Conservation (phyloP, 64 coral and sea anemone species). For the Stichodactyla helianthus region DNA sequence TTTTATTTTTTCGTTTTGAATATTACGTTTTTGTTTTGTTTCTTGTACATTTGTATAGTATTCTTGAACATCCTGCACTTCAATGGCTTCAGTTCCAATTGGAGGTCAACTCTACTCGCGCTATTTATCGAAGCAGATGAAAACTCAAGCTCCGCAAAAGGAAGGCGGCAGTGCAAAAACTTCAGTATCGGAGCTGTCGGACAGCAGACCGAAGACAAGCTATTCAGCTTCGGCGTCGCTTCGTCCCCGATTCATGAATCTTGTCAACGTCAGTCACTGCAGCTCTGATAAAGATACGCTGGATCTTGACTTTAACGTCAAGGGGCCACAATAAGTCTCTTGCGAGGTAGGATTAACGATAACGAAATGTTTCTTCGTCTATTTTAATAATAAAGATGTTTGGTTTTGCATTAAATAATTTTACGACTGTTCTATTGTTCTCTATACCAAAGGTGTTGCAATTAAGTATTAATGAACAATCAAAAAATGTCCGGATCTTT, state of each 20-base stretch:
- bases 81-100: conserved; percentile 11
- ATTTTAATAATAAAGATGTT: neutral
- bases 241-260: neutral
- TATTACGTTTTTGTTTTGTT: neutral
- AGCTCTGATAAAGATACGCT: neutral
- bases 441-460: neutral
- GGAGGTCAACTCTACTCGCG: neutral
- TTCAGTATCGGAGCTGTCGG: neutral
- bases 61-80: neutral
- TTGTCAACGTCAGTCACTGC: neutral
- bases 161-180: neutral
- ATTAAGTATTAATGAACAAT: neutral
- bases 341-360: neutral
- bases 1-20: neutral
- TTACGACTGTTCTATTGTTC: neutral
- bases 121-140: neutral
- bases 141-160: neutral
- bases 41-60: neutral
- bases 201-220: neutral
- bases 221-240: neutral
- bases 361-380: neutral
- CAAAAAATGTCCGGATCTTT: no score
- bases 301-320: neutral
- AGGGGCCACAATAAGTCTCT: neutral
- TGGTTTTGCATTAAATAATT: neutral